Evolutionary conservation across 1,140 invertebrate species (phyloP).

Genomic region (Luehdorfia chinensis): DNA sequence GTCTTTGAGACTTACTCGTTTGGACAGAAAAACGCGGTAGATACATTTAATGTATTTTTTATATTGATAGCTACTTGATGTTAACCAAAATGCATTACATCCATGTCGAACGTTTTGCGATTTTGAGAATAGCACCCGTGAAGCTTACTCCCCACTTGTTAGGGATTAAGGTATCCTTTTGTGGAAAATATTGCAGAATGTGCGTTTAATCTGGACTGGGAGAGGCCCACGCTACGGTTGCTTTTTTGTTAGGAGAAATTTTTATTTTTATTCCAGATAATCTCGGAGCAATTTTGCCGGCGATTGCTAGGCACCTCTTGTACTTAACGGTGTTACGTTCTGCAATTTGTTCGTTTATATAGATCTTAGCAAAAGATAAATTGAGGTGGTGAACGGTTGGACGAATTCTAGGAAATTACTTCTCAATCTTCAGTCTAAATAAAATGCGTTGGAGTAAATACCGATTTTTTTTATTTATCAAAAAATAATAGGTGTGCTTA

Average conservation of each 20-base stretch:
- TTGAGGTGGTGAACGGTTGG: neutral
- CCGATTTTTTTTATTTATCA: neutral
- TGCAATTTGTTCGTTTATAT: conserved; percentile 23
- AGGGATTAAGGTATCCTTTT: conserved; percentile 72
- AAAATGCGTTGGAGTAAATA: too few relatives aligned
- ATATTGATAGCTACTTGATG: too few relatives aligned
- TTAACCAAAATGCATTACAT: too few relatives aligned
- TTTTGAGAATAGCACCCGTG: conserved; percentile 34
- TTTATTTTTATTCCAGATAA: conserved; percentile 67
- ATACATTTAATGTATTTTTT: too few relatives aligned
- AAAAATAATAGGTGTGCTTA: too few relatives aligned
- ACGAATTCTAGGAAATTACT: neutral
- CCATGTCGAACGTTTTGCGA: conserved; percentile 18
- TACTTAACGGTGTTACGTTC: conserved; percentile 29
- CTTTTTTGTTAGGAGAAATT: conserved; percentile 56
- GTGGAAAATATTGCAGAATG: conserved; percentile 71
- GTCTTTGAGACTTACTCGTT: too few relatives aligned
- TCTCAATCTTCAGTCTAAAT: conserved; percentile 6
- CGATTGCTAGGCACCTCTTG: conserved; percentile 30
- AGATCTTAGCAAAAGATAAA: conserved; percentile 25
- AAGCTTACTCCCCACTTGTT: conserved; percentile 64
- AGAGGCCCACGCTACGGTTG: conserved; percentile 44
- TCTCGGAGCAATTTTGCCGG: conserved; percentile 57
- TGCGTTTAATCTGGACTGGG: conserved; percentile 64
- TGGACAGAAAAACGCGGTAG: too few relatives aligned